Percentiles rank a stretch among this genome's conserved stretches.
These are phyloP conservation scores for Antechinus stuartii DNA, from an alignment of 2,113 vertebrate genomes.

Conservation along the genomic window DNA sequence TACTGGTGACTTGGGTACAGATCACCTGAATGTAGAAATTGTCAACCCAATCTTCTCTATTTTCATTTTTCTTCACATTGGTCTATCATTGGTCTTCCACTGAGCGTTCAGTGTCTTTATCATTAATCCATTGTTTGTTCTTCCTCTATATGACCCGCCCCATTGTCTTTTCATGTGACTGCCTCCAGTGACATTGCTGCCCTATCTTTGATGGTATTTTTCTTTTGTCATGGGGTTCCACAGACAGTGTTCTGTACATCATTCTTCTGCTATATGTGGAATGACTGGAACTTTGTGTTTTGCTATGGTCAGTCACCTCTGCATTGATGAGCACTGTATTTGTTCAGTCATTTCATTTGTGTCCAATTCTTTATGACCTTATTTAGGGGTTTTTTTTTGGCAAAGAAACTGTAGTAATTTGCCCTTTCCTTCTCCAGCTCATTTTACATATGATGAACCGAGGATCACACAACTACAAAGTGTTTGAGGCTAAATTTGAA, in stretches of 20 bases:
- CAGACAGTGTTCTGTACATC: neutral
- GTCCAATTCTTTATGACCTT: neutral
- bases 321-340: neutral
- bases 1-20: neutral
- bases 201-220: neutral
- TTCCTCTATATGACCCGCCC: neutral
- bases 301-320: neutral
- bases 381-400: neutral
- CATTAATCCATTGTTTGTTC: neutral
- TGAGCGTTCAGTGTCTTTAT: neutral
- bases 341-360: neutral
- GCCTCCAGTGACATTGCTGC: neutral
- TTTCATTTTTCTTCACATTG: neutral
- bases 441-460: neutral
- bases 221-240: neutral
- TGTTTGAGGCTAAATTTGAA: neutral
- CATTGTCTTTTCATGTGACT: neutral
- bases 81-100: neutral
- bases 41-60: neutral
- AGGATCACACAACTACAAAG: neutral
- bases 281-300: neutral
- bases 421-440: neutral
- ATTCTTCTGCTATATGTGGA: neutral
- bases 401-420: neutral
- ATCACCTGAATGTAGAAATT: neutral